Percentiles rank a stretch among this genome's conserved stretches.
phyloP scores from a whole-genome alignment of 2,113 vertebrate species.

The Grammomys dolichurus region DNA sequence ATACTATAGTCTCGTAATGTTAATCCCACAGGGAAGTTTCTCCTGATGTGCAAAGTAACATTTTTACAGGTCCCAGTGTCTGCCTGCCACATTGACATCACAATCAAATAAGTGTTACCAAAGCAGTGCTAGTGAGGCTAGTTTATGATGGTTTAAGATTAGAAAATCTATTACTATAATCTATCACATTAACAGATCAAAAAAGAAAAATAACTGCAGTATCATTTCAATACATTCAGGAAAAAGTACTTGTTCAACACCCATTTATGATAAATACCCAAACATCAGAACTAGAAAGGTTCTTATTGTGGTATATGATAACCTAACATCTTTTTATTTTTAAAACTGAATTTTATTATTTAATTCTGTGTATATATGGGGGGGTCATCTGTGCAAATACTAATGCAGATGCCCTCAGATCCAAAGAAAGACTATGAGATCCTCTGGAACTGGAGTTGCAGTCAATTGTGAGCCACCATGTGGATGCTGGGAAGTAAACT shows the following conservation, averaged over 20 bases:
- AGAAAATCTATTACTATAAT: constrained; percentile 4
- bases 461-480: neutral
- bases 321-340: neutral
- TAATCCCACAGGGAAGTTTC: neutral
- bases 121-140: neutral
- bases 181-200: neutral
- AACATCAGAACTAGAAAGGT: constrained; percentile 1
- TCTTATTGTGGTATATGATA: neutral
- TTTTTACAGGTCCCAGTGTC: neutral
- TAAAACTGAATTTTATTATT: neutral
- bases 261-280: constrained; percentile 3
- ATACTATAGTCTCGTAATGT: neutral
- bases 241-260: constrained; percentile 16
- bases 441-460: neutral
- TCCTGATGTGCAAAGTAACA: neutral
- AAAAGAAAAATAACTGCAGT: neutral
- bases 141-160: neutral
- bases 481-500: neutral
- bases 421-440: too few species aligned
- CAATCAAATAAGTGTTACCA: neutral
- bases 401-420: neutral
- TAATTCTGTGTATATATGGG: neutral
- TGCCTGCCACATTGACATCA: neutral
- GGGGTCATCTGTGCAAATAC: neutral
- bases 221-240: neutral